These are phyloP conservation scores for Microdon myrmicae DNA, from an alignment of 2,888 invertebrate species.

Conservation along the genomic window DNA sequence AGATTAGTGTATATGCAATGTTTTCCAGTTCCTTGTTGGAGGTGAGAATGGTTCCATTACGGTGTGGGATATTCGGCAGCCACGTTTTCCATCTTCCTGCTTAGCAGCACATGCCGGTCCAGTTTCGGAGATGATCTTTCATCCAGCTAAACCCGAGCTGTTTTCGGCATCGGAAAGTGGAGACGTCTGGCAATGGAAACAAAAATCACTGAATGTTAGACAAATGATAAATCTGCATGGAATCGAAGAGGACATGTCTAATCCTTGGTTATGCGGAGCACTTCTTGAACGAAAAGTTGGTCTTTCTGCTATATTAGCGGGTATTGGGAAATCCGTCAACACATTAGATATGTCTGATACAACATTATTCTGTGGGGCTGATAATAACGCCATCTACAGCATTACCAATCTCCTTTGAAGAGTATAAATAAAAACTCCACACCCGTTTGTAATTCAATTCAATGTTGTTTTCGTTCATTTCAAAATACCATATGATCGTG, in stretches of 20 bases:
- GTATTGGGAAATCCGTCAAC: slow-evolving; percentile 83
- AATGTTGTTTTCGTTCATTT: too few species aligned
- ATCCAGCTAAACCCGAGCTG: slow-evolving; percentile 85
- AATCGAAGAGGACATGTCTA: slow-evolving; percentile 59
- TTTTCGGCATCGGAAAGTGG: slow-evolving; percentile 84
- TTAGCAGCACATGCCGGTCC: slow-evolving; percentile 80
- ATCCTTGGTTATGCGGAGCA: slow-evolving; percentile 77
- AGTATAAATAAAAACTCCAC: too few species aligned
- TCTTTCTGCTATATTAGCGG: slow-evolving; percentile 76
- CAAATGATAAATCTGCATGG: slow-evolving; percentile 14
- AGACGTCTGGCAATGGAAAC: slow-evolving; percentile 91
- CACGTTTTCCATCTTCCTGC: slow-evolving; percentile 83
- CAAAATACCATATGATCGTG: too few species aligned
- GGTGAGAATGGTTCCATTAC: slow-evolving; percentile 87
- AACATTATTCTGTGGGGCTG: slow-evolving; percentile 83
- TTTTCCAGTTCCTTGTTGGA: slow-evolving; percentile 74
- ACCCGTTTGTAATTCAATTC: too few species aligned
- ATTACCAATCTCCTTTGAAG: slow-evolving; percentile 71
- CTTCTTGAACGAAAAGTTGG: slow-evolving; percentile 72
- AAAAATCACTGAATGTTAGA: slow-evolving; percentile 67
- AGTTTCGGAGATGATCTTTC: slow-evolving; percentile 88
- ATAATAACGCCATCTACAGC: slow-evolving; percentile 88
- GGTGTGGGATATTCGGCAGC: slow-evolving; percentile 89
- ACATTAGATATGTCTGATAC: slow-evolving; percentile 81
- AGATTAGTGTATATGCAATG: background rate